These are phyloP conservation scores for Periparus ater DNA, from an alignment of 2,797 vertebrate species.

Conservation along the genomic window DNA sequence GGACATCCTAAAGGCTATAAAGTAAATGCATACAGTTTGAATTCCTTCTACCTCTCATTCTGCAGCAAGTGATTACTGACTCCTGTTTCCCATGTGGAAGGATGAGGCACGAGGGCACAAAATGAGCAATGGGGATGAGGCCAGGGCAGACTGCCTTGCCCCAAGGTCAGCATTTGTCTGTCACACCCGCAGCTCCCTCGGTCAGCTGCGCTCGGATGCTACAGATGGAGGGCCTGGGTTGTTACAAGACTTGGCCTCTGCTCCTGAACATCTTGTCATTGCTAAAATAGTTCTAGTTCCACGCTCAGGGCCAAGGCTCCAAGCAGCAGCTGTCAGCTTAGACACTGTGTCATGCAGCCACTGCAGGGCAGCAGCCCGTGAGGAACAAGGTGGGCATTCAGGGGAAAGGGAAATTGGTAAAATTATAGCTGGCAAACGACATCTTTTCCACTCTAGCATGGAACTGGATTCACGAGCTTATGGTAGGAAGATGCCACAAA, in stretches of 20 bases:
- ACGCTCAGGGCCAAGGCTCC: neutral
- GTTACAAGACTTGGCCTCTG: neutral
- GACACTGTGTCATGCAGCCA: neutral
- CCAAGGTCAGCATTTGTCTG: neutral
- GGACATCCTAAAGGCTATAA: neutral
- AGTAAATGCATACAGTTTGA: neutral
- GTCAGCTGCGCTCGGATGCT: neutral
- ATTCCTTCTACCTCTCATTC: neutral
- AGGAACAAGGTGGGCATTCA: neutral
- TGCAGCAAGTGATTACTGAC: neutral
- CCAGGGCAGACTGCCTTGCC: neutral
- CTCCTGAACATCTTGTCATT: neutral
- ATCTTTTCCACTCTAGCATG: neutral
- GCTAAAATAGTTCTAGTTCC: neutral
- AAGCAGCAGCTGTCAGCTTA: neutral
- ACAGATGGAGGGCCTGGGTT: neutral
- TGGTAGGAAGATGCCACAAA: neutral
- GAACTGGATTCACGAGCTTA: neutral
- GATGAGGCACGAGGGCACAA: neutral
- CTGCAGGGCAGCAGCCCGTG: neutral
- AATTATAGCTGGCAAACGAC: neutral
- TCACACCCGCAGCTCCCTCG: neutral
- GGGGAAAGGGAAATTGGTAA: neutral
- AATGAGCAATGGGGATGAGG: neutral
- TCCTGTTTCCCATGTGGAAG: neutral